Evolutionary conservation across 2,888 invertebrate genomes (phyloP), one percentile per base, ranked within the genome.

Genomic region (Eucera pruinosa): DNA sequence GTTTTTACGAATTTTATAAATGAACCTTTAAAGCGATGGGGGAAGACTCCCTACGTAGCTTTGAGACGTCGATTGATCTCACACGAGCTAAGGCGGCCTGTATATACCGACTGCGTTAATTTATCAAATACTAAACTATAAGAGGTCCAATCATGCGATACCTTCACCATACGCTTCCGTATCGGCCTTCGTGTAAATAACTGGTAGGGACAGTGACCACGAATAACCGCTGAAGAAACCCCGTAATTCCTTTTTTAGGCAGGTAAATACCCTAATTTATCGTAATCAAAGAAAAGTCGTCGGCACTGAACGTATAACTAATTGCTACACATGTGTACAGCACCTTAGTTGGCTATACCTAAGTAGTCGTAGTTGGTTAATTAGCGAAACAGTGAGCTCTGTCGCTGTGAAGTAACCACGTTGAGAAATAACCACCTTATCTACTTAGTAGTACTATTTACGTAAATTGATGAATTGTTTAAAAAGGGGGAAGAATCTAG

Each of bases 91-190:
- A 25, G 27, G 27, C 18, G 27, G 15, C 48, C n/a, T 33, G 55
- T 33, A 67, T 18, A 36, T 45, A 25, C 25, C n/a, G 3, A 20
- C 9, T 27, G 6, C 27, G 45, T 20, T 54, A n/a, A 27, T 54
- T 67, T 52, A 47, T 23, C 54, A 9, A 50, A 58, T 30, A 33
- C 6, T 64, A 45, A 45, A 57, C 23, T 39, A 20, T 43, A 45
- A 39, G 45, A 39, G 75, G 65, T 60, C 72, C 65, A 75, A 72
- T 65, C 72, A n/a, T 30, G 48, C 43, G 43, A 60, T 30, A 45
- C 43, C 15, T 39, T 41, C 25, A 33, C 50, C 43, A 61, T 23
- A 39, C 43, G 13, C 13, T 6, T 20, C 39, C 13, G 23, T 25
- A 41, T 45, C 41, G 39, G n/a, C 27, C n/a, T 7, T 15, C 20